Evolutionary conservation across 2,888 invertebrate species (phyloP), one percentile per base, ranked within the genome.

Genomic region (Coleophora flavipennella): DNA sequence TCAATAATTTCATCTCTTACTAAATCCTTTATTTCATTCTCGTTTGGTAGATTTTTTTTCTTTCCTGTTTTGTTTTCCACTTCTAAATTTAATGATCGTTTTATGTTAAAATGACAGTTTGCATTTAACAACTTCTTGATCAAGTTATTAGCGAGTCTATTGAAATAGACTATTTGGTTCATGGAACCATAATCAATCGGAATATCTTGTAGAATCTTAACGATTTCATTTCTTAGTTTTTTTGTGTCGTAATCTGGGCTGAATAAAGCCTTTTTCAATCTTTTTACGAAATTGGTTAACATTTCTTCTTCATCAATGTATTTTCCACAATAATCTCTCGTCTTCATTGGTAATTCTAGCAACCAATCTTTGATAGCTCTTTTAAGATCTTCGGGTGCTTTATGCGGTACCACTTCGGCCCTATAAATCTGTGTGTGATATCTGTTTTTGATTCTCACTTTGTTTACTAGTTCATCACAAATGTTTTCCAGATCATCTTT

Each of bases 281-380:
- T 55, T 3, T 49, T 36, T 2, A 53, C 41, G n/a, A 63, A 42
- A 3, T 44, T 44, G 10, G 51, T 43, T 9, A 57, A 26, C 13
- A 64, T 43, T 4, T 52, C 27, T 9, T 50, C 47, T 43, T 48
- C 65, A 12, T 57, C 49, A 0, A 55, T 35, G 2, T 38, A 37
- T 29, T 43, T 54, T 0, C 45, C 53, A 35, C 51, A 35, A 33
- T 45, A 44, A 37, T 64, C 50, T 11, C 11, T 29, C n/a, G 11
- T 40, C 45, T 59, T 58, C 3, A 69, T 39, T 13, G 57, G 59
- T 35, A 71, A 40, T 31, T 49, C 43, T 38, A 45, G 45, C 1
- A 68, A 41, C 65, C 69, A 72, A n/a, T 61, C 55, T 41, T 52
- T 58, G 9, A 70, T 44, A 9, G 62, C 38, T 13, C 47, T 44